Base-by-base conservation (phyloP, 2,113 vertebrate genomes). In the Elgaria multicarinata region DNA sequence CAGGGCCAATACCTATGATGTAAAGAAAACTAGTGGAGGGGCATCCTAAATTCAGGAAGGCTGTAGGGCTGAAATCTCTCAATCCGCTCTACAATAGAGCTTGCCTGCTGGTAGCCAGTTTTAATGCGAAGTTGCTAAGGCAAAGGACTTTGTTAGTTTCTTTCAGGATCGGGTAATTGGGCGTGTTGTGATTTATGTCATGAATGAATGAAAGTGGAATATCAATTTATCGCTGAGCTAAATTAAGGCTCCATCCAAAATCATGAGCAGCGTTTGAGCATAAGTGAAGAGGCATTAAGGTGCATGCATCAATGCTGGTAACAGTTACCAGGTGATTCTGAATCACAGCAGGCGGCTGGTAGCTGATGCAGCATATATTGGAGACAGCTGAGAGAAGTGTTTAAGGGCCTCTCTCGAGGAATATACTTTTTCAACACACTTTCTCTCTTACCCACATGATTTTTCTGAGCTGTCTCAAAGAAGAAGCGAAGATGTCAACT, bases 41-140 rank as follows among this genome's bases (percentile, higher is more conserved):
- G 6, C 24, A 77, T 83, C 42, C 50, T 88, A 69, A 82, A 14
- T 22, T 91, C 90, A 91, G 89, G 64, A 86, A 44, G 42, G 77
- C 4, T 26, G 6, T 4, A 36, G 33, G 31, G 92, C 86, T 78
- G 91, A 94, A 89, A 93, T 85, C 10, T 84, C 55, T 0, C 18
- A 85, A 44, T 26, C 82, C 44, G 83, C 67, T 20, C 44, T 83
- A 46, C 85, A 93, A 92, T 91, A 44, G 85, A 42, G 24, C 77
- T 88, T 93, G 36, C 78, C 10, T 92, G 22, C 14, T 92, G 80
- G 90, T 83, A 85, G 76, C 55, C 4, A 91, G 8, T 90, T 93
- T 89, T 87, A 95, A 94, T 92, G 92, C 39, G 90, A 62, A 94
- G n/a, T 89, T 72, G 87, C 44, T 86, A 87, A 84, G 36, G 87